Evolutionary conservation across 2,113 vertebrate genomes (phyloP).

Genomic region (Onychorhynchus coronatus): DNA sequence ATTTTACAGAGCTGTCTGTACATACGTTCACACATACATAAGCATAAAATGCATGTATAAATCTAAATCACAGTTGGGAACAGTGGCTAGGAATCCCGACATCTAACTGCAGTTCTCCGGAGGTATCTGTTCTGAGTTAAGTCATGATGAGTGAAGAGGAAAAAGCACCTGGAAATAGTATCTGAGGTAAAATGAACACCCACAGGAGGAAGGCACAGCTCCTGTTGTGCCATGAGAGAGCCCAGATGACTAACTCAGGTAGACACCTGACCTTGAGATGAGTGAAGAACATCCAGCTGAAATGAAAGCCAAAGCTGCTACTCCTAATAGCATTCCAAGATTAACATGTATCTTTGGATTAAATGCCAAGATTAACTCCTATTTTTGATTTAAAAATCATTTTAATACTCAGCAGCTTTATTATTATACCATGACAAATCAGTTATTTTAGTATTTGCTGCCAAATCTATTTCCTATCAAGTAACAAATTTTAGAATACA

Average conservation of each 20-base stretch:
- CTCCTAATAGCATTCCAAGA: not conserved
- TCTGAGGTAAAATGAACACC: not conserved
- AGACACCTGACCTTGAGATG: not conserved
- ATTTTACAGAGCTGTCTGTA: not conserved
- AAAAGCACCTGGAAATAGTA: not conserved
- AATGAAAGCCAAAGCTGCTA: not conserved
- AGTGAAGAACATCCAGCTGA: not conserved
- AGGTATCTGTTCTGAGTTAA: not conserved
- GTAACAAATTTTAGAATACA: not conserved
- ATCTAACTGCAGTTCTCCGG: not conserved
- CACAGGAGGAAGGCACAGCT: not conserved
- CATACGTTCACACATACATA: accelerated
- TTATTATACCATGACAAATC: not conserved
- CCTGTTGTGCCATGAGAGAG: accelerated
- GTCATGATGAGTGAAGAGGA: not conserved
- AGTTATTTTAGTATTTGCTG: not conserved
- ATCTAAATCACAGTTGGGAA: not conserved
- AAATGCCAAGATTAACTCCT: not conserved
- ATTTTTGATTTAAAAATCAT: not conserved
- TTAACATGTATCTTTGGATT: accelerated
- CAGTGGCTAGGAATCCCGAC: not conserved
- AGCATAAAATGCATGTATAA: not conserved
- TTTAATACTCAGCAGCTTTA: not conserved
- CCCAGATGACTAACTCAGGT: not conserved
- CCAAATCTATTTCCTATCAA: not conserved